Base-by-base conservation (phyloP, 1,140 invertebrate genomes). In the Bombus superbus region DNA sequence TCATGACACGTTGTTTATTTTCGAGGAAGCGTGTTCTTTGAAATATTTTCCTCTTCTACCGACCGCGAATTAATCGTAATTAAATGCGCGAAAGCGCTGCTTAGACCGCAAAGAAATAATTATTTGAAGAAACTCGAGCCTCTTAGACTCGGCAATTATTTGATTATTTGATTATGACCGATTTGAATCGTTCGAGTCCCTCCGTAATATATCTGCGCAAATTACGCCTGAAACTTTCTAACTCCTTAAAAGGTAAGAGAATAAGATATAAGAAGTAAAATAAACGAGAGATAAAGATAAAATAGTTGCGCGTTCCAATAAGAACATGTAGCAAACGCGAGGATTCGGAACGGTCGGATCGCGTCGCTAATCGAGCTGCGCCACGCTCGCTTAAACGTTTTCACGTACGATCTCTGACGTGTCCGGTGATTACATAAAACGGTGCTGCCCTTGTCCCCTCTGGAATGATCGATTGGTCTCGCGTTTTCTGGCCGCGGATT, bases 361-460 rank as follows among this genome's bases (percentile, higher is more conserved):
- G 40, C 69, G 42, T 75, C 42, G 72, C 10, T 10, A 10, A 42
- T 35, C 62, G 3, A 35, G 62, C 28, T 3, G 18, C 5, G 53
- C 35, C 13, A 64, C 42, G 59, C 64, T 78, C 25, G 35, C 47
- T 79, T 84, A 35, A 62, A 86, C 59, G 71, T 72, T 79, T 88
- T 53, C 77, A 83, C 86, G 57, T 68, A 73, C 32, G 72, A 87
- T 84, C 72, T 81, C 64, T 76, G 62, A 78, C 77, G 86, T 69
- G 72, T 74, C 32, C 59, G 64, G 5, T 64, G 86, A 88, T 89
- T 88, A 86, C 71, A 57, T 89, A 89, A 86, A 89, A 18, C 87
- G 68, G 13, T 47, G 81, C 68, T 86, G 89, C 80, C 87, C 87
- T 88, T 90, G 89, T 86, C 84, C 81, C 86, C 81, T 80, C 78